phyloP scores from a whole-genome alignment of 2,797 vertebrate species.

The Spatula clypeata region DNA sequence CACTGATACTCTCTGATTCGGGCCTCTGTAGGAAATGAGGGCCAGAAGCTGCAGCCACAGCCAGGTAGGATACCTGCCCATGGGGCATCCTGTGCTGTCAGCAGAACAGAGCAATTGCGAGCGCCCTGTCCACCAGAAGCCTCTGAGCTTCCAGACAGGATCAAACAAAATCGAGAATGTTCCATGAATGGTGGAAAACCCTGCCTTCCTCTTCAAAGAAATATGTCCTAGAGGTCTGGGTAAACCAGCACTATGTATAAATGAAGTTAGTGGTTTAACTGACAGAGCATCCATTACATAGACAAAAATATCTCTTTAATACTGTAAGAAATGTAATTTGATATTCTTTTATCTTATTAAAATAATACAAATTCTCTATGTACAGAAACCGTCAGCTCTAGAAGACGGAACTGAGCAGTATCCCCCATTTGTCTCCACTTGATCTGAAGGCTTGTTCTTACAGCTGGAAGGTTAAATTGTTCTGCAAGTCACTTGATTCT shows the following conservation, averaged over 20 bases:
- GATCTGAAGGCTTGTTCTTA: constrained; percentile 24
- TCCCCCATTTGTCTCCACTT: neutral
- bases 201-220: neutral
- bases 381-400: neutral
- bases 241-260: neutral
- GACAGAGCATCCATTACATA: neutral
- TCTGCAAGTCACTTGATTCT: constrained; percentile 8
- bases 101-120: neutral
- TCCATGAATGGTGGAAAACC: neutral
- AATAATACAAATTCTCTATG: constrained; percentile 28
- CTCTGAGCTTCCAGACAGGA: neutral
- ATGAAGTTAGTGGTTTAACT: neutral
- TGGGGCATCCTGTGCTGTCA: neutral
- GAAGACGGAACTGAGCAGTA: neutral
- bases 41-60: neutral
- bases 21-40: neutral
- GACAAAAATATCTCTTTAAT: constrained; percentile 34
- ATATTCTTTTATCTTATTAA: constrained; percentile 49
- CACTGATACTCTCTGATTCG: neutral
- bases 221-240: neutral
- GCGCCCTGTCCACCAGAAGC: neutral
- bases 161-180: neutral
- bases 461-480: constrained; percentile 13
- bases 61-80: neutral
- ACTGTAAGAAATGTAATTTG: neutral